Conservation (phyloP, 2,797 vertebrate genomes). For the Geotrypetes seraphini region DNA sequence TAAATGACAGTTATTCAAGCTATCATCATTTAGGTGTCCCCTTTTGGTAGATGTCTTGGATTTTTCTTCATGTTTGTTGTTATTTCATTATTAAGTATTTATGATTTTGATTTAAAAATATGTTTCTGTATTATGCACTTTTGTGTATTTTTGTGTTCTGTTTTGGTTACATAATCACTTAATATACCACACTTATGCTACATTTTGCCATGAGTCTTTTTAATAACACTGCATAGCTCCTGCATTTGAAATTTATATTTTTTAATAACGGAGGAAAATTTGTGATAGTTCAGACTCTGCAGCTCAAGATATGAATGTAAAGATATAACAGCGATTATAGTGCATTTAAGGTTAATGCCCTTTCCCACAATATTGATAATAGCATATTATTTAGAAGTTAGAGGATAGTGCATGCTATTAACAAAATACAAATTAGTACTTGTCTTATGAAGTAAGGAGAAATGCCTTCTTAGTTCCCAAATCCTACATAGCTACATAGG, state of each 20-base stretch:
- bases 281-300: slow-evolving; percentile 4
- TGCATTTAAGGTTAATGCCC: no score
- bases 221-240: slow-evolving; percentile 4
- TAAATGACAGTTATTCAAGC: no score
- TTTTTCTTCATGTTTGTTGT: no score
- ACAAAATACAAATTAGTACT: background rate
- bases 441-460: background rate
- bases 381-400: no score
- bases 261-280: slow-evolving; percentile 11
- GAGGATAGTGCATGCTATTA: no score
- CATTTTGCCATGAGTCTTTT: slow-evolving; percentile 1
- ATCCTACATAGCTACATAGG: slow-evolving; percentile 3
- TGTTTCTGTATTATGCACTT: slow-evolving; percentile 10
- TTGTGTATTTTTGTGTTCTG: slow-evolving; percentile 27
- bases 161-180: slow-evolving; percentile 22
- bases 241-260: slow-evolving; percentile 4
- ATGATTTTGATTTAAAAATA: background rate
- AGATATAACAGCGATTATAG: no score
- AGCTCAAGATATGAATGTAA: background rate
- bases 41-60: no score
- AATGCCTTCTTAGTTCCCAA: background rate
- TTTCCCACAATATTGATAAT: no score
- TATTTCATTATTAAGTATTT: no score
- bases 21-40: no score
- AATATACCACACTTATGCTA: slow-evolving; percentile 2